phyloP scores from a whole-genome alignment of 1,140 invertebrate genomes.

The Eupristina koningsbergeri region DNA sequence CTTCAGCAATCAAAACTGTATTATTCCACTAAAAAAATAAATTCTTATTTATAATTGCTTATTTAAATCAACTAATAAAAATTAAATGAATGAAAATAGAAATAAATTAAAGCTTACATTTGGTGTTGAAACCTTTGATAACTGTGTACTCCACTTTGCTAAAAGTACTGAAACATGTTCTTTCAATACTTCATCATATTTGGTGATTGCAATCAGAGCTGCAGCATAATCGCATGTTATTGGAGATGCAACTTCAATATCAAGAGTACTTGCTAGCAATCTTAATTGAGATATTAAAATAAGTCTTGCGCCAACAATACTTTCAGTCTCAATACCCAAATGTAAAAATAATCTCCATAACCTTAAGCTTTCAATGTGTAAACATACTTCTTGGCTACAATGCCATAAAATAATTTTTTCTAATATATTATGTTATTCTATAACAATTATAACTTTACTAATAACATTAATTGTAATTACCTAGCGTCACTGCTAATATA shows the following conservation, averaged over 20 bases:
- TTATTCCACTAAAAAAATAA: constrained; percentile 62
- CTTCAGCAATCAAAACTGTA: constrained; percentile 63
- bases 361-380: constrained; percentile 66
- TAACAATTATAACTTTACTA: not conserved
- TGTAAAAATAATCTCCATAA: constrained; percentile 66
- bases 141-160: constrained; percentile 67
- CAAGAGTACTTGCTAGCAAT: constrained; percentile 60
- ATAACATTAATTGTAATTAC: constrained; percentile 51
- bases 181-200: constrained; percentile 55
- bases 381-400: constrained; percentile 41
- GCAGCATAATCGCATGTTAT: constrained; percentile 65
- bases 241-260: constrained; percentile 63
- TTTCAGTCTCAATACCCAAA: constrained; percentile 60
- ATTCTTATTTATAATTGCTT: constrained; percentile 14
- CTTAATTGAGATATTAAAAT: constrained; percentile 62
- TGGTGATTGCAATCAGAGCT: constrained; percentile 61
- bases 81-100: not conserved
- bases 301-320: constrained; percentile 58
- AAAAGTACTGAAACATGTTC: constrained; percentile 58
- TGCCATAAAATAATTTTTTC: constrained; percentile 1
- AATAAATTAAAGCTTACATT: constrained; percentile 58
- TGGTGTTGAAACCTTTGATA: constrained; percentile 57
- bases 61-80: not conserved
- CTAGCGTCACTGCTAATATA: constrained; percentile 62
- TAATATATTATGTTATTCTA: not conserved